A percentile compares a stretch with the other conserved stretches of the same genome.
Evolutionary conservation across 2,113 vertebrate species (phyloP).

Genomic region (Drymodes brunneopygia): DNA sequence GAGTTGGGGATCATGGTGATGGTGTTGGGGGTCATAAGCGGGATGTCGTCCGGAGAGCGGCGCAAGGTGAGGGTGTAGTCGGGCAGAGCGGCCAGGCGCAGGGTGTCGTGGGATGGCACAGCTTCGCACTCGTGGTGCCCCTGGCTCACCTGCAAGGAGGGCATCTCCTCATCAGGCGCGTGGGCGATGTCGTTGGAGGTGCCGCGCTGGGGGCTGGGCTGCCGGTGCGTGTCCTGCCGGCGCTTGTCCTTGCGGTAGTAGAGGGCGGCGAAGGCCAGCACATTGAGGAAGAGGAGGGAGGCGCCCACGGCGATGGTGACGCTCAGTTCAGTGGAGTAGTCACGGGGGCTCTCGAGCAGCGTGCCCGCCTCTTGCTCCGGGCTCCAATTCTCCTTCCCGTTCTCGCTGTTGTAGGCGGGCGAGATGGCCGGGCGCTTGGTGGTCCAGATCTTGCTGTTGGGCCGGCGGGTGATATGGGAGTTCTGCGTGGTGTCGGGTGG

Average conservation of each 20-base stretch:
- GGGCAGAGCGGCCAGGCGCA: slow-evolving; percentile 88
- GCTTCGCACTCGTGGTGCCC: slow-evolving; percentile 91
- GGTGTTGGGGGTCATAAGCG: slow-evolving; percentile 97
- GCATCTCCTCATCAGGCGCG: slow-evolving; percentile 91
- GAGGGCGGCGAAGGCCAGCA: slow-evolving; percentile 94
- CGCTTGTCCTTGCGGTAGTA: slow-evolving; percentile 99
- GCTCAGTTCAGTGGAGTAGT: slow-evolving; percentile 97
- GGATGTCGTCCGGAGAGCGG: slow-evolving; percentile 96
- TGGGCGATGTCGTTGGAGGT: slow-evolving; percentile 85
- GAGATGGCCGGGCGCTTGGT: slow-evolving; percentile 95
- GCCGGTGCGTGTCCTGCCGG: slow-evolving; percentile 87
- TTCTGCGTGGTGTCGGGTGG: slow-evolving; percentile 91
- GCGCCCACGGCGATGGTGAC: slow-evolving; percentile 97
- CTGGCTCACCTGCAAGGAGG: slow-evolving; percentile 94
- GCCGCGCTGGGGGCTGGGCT: slow-evolving; percentile 88
- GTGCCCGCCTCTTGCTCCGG: slow-evolving; percentile 86
- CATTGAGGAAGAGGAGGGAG: slow-evolving; percentile 96
- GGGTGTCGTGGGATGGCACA: slow-evolving; percentile 82
- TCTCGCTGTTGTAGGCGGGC: slow-evolving; percentile 89
- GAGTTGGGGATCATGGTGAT: slow-evolving; percentile 99
- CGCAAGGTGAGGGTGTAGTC: slow-evolving; percentile 97
- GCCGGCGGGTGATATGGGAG: slow-evolving; percentile 89
- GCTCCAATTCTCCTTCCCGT: slow-evolving; percentile 85
- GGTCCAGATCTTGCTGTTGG: slow-evolving; percentile 91
- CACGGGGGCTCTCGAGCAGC: slow-evolving; percentile 89